Conservation (phyloP, 2,797 vertebrate genomes). For the Gymnothorax reevesii region DNA sequence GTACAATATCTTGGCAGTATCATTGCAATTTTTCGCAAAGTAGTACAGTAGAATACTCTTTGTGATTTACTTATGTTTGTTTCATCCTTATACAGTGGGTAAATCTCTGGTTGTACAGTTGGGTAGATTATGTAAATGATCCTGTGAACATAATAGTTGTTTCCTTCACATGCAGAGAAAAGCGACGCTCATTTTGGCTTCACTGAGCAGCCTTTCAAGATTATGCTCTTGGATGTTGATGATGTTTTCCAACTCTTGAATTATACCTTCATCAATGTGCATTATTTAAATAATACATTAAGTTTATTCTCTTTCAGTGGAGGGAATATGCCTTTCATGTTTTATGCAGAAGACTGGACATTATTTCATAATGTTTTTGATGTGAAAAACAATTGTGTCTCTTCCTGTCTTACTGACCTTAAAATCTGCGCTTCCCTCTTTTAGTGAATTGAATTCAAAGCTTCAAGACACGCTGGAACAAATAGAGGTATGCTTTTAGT, state of each 20-base stretch:
- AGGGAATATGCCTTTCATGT: constrained; percentile 10
- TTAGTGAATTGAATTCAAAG: constrained; percentile 95
- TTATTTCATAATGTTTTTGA: background rate
- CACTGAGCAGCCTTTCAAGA: background rate
- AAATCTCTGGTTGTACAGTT: background rate
- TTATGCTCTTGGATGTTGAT: background rate
- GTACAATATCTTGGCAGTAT: too few species aligned
- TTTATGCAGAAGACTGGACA: constrained; percentile 35
- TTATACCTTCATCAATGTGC: background rate
- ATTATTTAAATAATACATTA: constrained; percentile 40
- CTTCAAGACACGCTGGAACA: constrained; percentile 97
- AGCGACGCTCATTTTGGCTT: constrained; percentile 9
- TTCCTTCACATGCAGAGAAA: constrained; percentile 12
- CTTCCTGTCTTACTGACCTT: constrained; percentile 17
- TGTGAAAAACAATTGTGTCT: background rate
- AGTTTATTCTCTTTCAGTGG: constrained; percentile 54
- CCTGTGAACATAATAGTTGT: background rate
- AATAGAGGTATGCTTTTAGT: constrained; percentile 84
- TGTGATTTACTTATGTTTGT: too few species aligned
- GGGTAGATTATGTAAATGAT: background rate
- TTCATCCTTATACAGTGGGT: background rate
- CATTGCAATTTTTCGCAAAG: too few species aligned
- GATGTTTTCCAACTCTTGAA: background rate
- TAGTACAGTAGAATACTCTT: too few species aligned
- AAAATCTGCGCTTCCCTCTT: constrained; percentile 39